Evolutionary conservation across 2,888 invertebrate genomes (phyloP).

Genomic region (Drosophila meridionalis): DNA sequence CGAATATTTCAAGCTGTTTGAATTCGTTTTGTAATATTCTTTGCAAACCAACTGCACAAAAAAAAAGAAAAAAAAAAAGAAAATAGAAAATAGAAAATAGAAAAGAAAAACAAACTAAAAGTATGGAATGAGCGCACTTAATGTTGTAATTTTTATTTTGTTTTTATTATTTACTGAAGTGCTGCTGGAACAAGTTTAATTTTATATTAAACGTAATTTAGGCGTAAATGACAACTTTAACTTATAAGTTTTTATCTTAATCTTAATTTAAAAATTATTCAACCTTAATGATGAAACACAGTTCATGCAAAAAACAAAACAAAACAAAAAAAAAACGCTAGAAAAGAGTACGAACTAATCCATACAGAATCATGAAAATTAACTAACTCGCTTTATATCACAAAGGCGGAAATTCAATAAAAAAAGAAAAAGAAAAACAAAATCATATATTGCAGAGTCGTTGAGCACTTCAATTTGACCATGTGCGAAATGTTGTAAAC

Average conservation of each 20-base stretch:
- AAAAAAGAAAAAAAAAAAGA: background rate
- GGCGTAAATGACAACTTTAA: slow-evolving; percentile 78
- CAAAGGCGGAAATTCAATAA: slow-evolving; percentile 43
- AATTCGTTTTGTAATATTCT: slow-evolving; percentile 28
- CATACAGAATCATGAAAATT: slow-evolving; percentile 70
- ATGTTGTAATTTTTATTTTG: slow-evolving; percentile 75
- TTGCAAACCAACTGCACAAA: slow-evolving; percentile 42
- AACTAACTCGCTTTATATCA: slow-evolving; percentile 58
- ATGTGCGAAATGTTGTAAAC: slow-evolving; percentile 74
- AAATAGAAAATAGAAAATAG: no score
- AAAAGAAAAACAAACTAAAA: slow-evolving; percentile 2
- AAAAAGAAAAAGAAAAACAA: slow-evolving; percentile 14
- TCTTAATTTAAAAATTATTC: slow-evolving; percentile 69
- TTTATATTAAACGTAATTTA: slow-evolving; percentile 74
- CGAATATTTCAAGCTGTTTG: slow-evolving; percentile 30
- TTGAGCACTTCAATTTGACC: slow-evolving; percentile 47
- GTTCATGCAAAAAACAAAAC: slow-evolving; percentile 39
- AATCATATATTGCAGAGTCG: slow-evolving; percentile 37
- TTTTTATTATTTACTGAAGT: slow-evolving; percentile 74
- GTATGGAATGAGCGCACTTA: slow-evolving; percentile 43
- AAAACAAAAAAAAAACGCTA: slow-evolving; percentile 29
- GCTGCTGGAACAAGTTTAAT: slow-evolving; percentile 73
- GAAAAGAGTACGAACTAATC: slow-evolving; percentile 62
- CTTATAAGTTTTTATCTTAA: slow-evolving; percentile 76
- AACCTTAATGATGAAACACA: slow-evolving; percentile 61